Evolutionary conservation across 2,797 vertebrate species (phyloP).

Genomic region (Oreonectes daqikongensis): DNA sequence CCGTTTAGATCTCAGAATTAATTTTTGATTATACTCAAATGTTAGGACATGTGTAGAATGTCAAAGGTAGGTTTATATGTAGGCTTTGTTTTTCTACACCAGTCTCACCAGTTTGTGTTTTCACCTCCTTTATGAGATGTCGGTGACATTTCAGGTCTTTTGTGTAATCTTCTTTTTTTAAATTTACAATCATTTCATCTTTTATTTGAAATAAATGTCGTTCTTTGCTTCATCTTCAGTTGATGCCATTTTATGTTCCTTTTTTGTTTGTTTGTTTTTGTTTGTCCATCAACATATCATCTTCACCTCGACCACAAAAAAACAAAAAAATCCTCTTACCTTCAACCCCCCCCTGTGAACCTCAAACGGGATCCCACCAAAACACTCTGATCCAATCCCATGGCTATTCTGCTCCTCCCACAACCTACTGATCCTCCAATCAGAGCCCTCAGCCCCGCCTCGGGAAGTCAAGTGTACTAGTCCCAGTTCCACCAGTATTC

Average conservation of each 20-base stretch:
- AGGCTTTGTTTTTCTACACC: conserved; percentile 76
- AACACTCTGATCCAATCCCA: conserved; percentile 50
- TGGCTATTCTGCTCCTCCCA: conserved; percentile 56
- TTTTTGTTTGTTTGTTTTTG: conserved; percentile 68
- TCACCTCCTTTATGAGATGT: conserved; percentile 72
- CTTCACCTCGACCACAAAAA: conserved; percentile 66
- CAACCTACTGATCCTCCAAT: conserved; percentile 68
- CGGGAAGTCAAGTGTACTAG: conserved; percentile 95
- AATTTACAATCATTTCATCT: conserved; percentile 72
- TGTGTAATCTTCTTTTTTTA: conserved; percentile 76
- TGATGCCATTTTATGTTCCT: conserved; percentile 82
- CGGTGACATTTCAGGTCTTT: conserved; percentile 70
- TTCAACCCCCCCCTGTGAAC: conserved; percentile 81
- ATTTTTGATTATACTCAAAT: not conserved
- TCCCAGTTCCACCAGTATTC: conserved; percentile 96
- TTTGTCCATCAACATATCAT: conserved; percentile 70
- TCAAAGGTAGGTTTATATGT: conserved; percentile 89
- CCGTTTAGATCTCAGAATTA: not conserved
- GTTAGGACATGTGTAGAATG: conserved; percentile 19
- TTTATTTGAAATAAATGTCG: conserved; percentile 54
- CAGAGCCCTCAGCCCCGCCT: conserved; percentile 97
- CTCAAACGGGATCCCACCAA: conserved; percentile 79
- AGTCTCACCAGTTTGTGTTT: conserved; percentile 75
- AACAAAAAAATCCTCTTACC: conserved; percentile 74
- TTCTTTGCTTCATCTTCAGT: conserved; percentile 79